Evolutionary conservation across 2,888 invertebrate species (phyloP), one percentile per base, ranked within the genome.

Genomic region (Microplitis deprimator): DNA sequence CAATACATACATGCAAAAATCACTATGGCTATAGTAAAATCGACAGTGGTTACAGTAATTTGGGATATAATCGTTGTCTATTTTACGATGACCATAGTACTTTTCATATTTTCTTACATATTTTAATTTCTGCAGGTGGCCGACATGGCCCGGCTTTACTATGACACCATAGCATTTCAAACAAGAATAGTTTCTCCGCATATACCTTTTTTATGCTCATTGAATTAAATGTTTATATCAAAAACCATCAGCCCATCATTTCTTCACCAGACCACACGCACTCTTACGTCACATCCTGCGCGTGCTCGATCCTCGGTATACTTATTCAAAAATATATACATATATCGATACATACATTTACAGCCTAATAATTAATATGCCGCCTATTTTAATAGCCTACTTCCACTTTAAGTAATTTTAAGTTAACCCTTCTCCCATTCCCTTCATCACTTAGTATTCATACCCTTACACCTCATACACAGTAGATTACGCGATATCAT

Each of bases 201-300:
- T 20, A 20, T 20, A 20, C 20, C 20, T 20, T 20, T 20, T 20
- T 20, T 20, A 20, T 20, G 20, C 20, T 20, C 50, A 7, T 50
- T 50, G 50, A 50, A 7, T 50, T 50, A n/a, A 7, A 50, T 1
- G 20, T 20, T 20, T 50, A 50, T 10, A 50, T 50, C 50, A 50
- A 50, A 68, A 38, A 59, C 29, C 20, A 8, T n/a, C 38, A 16
- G n/a, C 38, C 70, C 65, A 76, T 77, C 79, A 39, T 41, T 29
- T 29, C 61, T 73, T 70, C 59, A 60, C 62, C 67, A 73, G 81
- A 80, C 81, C 81, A 80, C 81, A 81, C 80, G 78, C 79, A 76
- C 77, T 75, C 62, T 81, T 80, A 82, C 81, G 81, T 81, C 82
- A 82, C 62, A 81, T 82, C 82, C 82, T 81, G 81, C 81, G 79